Base-by-base conservation (phyloP, 2,113 vertebrate species). In the Heteronetta atricapilla region DNA sequence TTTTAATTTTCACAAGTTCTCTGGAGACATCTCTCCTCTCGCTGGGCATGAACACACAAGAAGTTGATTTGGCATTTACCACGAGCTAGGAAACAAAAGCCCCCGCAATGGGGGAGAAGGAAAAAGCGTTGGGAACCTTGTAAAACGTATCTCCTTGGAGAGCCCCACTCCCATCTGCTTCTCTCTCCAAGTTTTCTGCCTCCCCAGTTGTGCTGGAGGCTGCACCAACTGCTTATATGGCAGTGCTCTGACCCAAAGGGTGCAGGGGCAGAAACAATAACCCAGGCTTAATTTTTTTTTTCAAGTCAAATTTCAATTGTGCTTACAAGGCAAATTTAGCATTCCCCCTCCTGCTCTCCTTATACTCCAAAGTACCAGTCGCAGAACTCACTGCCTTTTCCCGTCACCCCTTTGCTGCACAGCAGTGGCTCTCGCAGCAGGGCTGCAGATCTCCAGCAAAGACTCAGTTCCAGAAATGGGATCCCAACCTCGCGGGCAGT, bases 311-410 rank as follows among this genome's bases (percentile, higher is more conserved):
- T 82, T 64, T 89, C 81, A 72, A 44, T 79, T 93, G 77, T 90
- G 89, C 92, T 87, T 95, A 95, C 64, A 93, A 97, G 94, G 86
- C 69, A 89, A 95, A 75, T 68, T 58, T 55, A 31, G 60, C 74
- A 74, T 20, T 34, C 34, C n/a, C 85, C 8, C 34, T 78, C 8
- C 42, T 77, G 18, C 74, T 76, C 22, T 42, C 1, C 79, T 19
- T 68, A 67, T 4, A 28, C 15, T 73, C 36, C n/a, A 56, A 56
- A 88, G 64, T 7, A 44, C 28, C 86, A 78, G 64, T 0, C 23
- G 2, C 40, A 1, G 7, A 70, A 55, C 25, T 88, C 15, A 1
- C 40, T 33, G 73, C 60, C 67, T 63, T 18, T 11, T 25, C 82
- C 68, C 3, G 3, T 52, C 25, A 46, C 68, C 69, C 79, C 3